phyloP scores from a whole-genome alignment of 2,888 invertebrate genomes.

The Lochmaea crataegi region DNA sequence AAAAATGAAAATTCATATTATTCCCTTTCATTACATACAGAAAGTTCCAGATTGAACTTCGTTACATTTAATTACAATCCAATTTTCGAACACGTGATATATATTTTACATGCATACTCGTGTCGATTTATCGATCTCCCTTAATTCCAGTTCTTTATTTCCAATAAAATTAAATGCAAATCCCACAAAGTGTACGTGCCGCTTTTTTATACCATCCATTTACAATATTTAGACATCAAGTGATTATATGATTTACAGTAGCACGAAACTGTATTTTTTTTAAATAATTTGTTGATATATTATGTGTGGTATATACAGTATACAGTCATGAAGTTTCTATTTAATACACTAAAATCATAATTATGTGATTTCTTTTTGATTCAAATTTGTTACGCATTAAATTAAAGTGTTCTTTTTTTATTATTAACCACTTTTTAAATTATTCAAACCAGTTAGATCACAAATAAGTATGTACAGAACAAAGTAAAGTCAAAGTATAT shows the following conservation, averaged over 20 bases:
- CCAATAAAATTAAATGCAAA: neutral
- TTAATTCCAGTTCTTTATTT: neutral
- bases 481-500: too few species aligned
- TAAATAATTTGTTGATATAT: neutral
- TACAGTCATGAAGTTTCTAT: too few species aligned
- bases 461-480: too few species aligned
- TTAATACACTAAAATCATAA: too few species aligned
- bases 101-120: neutral
- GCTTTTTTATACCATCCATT: neutral
- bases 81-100: neutral
- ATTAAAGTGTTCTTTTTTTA: too few species aligned
- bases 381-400: too few species aligned
- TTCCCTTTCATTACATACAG: too few species aligned
- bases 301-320: neutral
- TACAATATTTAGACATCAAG: neutral
- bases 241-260: neutral
- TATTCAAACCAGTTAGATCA: too few species aligned
- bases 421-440: too few species aligned
- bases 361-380: too few species aligned
- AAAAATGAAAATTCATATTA: too few species aligned
- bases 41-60: too few species aligned
- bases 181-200: neutral
- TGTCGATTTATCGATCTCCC: neutral
- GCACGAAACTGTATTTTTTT: neutral
- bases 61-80: neutral